Conservation (phyloP, 2,888 invertebrate species). For the Ormyrus labotus region DNA sequence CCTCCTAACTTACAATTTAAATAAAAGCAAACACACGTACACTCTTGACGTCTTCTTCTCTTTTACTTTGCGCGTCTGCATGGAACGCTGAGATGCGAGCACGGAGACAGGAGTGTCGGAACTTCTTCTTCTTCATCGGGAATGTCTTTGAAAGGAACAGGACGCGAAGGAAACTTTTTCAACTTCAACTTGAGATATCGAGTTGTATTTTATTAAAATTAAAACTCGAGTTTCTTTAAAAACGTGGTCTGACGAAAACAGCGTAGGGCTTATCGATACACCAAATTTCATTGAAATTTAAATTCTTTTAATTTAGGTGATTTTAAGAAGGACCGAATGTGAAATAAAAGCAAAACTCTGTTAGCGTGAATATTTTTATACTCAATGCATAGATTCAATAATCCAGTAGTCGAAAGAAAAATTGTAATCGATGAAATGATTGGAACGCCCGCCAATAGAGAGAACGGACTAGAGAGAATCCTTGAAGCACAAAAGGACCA, state of each 20-base stretch:
- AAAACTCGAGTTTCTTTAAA: too few relatives aligned
- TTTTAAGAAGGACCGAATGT: too few relatives aligned
- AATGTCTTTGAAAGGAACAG: constrained; percentile 35
- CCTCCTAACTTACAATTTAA: constrained; percentile 75
- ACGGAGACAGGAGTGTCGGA: neutral
- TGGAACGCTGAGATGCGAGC: neutral
- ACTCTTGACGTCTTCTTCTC: constrained; percentile 1
- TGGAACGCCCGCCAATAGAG: constrained; percentile 6
- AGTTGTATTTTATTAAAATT: too few relatives aligned
- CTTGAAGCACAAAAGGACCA: constrained; percentile 8
- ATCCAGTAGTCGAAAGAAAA: too few relatives aligned
- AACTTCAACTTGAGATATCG: neutral
- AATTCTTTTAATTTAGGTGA: too few relatives aligned
- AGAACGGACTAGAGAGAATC: neutral
- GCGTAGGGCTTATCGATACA: neutral
- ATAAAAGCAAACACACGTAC: constrained; percentile 75
- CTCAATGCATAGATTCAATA: too few relatives aligned
- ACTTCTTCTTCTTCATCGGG: constrained; percentile 22
- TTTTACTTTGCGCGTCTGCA: constrained; percentile 5
- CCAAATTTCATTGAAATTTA: too few relatives aligned
- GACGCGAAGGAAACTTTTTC: constrained; percentile 30
- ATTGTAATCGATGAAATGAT: constrained; percentile 36
- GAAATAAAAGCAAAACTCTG: too few relatives aligned
- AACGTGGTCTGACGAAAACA: too few relatives aligned
- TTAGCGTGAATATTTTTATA: too few relatives aligned